Evolutionary conservation across 2,888 invertebrate species (phyloP), one percentile per base, ranked within the genome.

Genomic region (Stenoptilia bipunctidactyla): DNA sequence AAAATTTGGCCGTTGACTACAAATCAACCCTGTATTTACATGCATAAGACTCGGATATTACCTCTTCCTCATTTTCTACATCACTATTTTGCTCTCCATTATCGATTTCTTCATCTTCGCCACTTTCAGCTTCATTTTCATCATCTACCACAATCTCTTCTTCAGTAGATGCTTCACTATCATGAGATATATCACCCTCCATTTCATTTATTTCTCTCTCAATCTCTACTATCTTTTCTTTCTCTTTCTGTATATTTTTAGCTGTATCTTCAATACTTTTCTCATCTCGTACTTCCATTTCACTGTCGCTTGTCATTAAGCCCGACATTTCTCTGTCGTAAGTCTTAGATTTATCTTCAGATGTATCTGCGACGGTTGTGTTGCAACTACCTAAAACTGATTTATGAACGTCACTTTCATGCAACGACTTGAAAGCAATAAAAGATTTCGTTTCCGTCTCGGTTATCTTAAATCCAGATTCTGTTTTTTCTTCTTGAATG

Each of bases 181-280:
- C 66, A 47, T 71, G 66, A 1, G 69, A 72, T 61, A 75, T 69
- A 43, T 73, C 76, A 15, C 57, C 70, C 49, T 79, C 77, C 36
- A 82, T 66, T 53, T 79, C 82, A 59, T 70, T 61, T 13, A 82
- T 80, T 47, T 80, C 80, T n/a, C 76, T 55, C 41, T 75, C 75
- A 36, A 83, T 79, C 47, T 82, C 82, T 1, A 72, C 76, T 37
- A 82, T 77, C 40, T 55, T 65, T 40, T 73, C 66, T 44, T 71
- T 82, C 45, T 80, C 74, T 45, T 68, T 76, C 45, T 69, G 72
- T 43, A 69, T 71, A 1, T 61, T 67, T 13, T 59, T 48, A 47
- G 6, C 44, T 44, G 45, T 27, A 40, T 46, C 38, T 40, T 53
- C 52, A 8, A 49, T 45, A 42, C 50, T 45, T 37, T 49, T 49